Conservation (phyloP, 2,797 vertebrate genomes). For the Mergus octosetaceus region DNA sequence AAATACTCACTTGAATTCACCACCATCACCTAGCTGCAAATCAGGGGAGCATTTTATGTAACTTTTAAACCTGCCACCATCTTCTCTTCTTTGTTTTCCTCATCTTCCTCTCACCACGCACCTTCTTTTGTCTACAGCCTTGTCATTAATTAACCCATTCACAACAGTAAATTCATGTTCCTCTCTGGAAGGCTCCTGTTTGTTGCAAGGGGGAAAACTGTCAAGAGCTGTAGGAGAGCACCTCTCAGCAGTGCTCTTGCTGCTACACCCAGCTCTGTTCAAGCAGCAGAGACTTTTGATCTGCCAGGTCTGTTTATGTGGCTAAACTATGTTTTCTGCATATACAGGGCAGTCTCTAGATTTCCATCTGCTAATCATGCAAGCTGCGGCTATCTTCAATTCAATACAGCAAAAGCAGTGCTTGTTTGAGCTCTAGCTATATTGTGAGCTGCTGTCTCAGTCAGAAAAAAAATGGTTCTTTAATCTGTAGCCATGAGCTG, state of each 20-base stretch:
- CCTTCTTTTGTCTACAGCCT: neutral
- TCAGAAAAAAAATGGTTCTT: neutral
- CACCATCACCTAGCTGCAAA: neutral
- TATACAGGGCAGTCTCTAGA: neutral
- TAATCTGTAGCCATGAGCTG: slow-evolving; percentile 31
- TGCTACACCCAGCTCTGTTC: neutral
- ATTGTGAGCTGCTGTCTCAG: neutral
- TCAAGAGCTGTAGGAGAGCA: neutral
- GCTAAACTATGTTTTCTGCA: neutral
- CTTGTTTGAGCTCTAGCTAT: neutral
- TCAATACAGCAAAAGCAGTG: neutral
- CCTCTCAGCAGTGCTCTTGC: neutral
- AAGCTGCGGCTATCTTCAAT: neutral
- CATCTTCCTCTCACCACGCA: neutral
- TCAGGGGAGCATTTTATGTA: neutral
- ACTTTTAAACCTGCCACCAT: neutral
- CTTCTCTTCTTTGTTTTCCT: neutral
- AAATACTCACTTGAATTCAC: neutral
- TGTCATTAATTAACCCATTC: neutral
- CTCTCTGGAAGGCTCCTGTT: neutral
- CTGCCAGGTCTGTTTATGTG: neutral
- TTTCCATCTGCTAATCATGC: neutral
- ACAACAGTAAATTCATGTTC: neutral
- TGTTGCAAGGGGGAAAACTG: neutral
- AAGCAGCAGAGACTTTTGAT: neutral